phyloP scores from a whole-genome alignment of 2,113 vertebrate genomes.

The Rhineura floridana region DNA sequence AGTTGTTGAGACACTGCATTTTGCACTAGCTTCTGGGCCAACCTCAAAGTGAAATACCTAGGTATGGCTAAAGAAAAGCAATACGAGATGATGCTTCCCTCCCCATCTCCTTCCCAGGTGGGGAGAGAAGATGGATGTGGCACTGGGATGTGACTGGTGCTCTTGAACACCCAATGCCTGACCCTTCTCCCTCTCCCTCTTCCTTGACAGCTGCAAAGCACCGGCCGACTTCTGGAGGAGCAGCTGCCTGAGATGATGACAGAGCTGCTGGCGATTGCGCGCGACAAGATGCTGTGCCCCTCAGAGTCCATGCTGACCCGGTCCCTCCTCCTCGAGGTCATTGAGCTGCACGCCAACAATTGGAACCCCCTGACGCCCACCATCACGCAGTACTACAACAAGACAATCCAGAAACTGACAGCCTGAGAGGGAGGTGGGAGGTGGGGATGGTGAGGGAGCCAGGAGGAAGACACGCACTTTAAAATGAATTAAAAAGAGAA shows the following conservation, averaged over 20 bases:
- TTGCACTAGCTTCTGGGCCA: too few species aligned
- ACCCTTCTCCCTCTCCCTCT: slow-evolving; percentile 32
- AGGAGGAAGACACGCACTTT: slow-evolving; percentile 53
- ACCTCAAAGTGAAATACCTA: background rate
- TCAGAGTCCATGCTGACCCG: slow-evolving; percentile 92
- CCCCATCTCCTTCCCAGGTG: background rate
- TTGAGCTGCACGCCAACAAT: slow-evolving; percentile 95
- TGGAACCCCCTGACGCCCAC: slow-evolving; percentile 95
- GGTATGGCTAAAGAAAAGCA: background rate
- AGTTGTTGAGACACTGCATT: too few species aligned
- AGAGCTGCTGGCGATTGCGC: slow-evolving; percentile 88
- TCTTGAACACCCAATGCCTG: slow-evolving; percentile 18
- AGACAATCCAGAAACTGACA: slow-evolving; percentile 98
- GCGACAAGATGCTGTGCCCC: slow-evolving; percentile 98
- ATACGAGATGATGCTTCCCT: background rate
- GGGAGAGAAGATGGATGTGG: background rate
- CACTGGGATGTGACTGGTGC: accelerated
- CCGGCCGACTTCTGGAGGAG: slow-evolving; percentile 93
- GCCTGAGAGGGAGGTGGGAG: slow-evolving; percentile 75
- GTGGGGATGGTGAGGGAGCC: slow-evolving; percentile 57
- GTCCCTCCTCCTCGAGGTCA: slow-evolving; percentile 97
- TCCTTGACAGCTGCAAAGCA: slow-evolving; percentile 89
- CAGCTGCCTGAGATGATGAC: slow-evolving; percentile 98
- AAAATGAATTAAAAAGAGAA: slow-evolving; percentile 7
- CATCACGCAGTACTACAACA: slow-evolving; percentile 98